Percentiles rank a stretch among this genome's conserved stretches.
Evolutionary conservation across 2,888 invertebrate species (phyloP).

Genomic region (Tetramorium bicarinatum): DNA sequence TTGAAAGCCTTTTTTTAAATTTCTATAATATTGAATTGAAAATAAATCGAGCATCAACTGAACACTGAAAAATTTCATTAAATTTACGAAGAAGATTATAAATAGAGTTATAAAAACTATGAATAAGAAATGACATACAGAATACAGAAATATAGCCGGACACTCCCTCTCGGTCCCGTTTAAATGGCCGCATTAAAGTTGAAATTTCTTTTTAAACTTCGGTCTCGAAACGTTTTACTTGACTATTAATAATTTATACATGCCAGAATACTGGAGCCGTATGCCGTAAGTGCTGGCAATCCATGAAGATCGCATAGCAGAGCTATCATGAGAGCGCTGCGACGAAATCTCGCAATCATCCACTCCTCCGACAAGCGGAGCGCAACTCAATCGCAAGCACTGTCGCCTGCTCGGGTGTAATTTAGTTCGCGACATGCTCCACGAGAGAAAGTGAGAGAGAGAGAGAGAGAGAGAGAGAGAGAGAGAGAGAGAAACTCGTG

Average conservation of each 20-base stretch:
- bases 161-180: neutral
- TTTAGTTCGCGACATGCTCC: constrained; percentile 33
- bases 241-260: constrained; percentile 40
- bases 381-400: constrained; percentile 14
- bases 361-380: constrained; percentile 4
- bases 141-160: neutral
- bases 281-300: neutral
- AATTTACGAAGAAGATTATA: constrained; percentile 18
- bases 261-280: neutral
- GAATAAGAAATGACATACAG: neutral
- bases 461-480: constrained; percentile 2
- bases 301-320: neutral
- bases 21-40: neutral
- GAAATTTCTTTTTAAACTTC: constrained; percentile 15
- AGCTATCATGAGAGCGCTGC: constrained; percentile 1
- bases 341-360: constrained; percentile 48
- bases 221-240: constrained; percentile 13
- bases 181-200: constrained; percentile 30
- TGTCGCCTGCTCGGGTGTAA: constrained; percentile 34
- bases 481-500: neutral
- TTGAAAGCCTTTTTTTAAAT: neutral
- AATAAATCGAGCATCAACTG: neutral
- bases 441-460: neutral
- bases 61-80: neutral
- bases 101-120: constrained; percentile 10